These are phyloP conservation scores for Corythaeola cristata DNA, from an alignment of 2,113 vertebrate genomes.

Conservation along the genomic window DNA sequence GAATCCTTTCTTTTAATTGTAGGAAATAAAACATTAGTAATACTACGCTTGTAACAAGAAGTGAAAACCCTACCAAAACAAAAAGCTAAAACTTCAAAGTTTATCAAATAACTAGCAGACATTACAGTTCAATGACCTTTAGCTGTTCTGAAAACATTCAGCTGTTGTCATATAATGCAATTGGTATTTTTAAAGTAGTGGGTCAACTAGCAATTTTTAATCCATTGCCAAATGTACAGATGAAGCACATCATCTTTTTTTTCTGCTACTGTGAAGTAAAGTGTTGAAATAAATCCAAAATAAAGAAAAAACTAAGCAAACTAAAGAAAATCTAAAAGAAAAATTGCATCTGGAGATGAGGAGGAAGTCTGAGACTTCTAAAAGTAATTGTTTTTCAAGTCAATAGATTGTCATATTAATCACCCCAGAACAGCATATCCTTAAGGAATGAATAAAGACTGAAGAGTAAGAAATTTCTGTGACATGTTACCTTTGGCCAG, in stretches of 20 bases:
- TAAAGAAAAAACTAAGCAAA: conserved; percentile 82
- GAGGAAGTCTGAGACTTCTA: conserved; percentile 82
- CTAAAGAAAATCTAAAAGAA: conserved; percentile 82
- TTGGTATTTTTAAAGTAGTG: conserved; percentile 72
- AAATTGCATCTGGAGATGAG: conserved; percentile 88
- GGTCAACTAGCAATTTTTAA: conserved; percentile 76
- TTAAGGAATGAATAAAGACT: conserved; percentile 72
- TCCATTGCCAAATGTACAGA: conserved; percentile 80
- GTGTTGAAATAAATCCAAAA: conserved; percentile 86
- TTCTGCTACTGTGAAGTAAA: conserved; percentile 86
- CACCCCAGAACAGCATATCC: conserved; percentile 71
- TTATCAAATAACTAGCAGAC: conserved; percentile 76
- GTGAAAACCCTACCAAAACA: conserved; percentile 48
- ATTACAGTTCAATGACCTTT: conserved; percentile 68
- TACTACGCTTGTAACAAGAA: conserved; percentile 36
- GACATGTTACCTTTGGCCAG: conserved; percentile 87
- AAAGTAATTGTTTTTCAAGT: conserved; percentile 87
- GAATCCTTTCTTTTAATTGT: background rate
- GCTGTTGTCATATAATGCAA: conserved; percentile 71
- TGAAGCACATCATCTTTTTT: conserved; percentile 75
- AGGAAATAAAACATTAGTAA: conserved; percentile 35
- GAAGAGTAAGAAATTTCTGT: conserved; percentile 68
- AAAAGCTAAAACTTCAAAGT: conserved; percentile 76
- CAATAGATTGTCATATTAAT: conserved; percentile 88
- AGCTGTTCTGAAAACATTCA: conserved; percentile 76